Base-by-base conservation (phyloP, 2,888 invertebrate genomes). In the Lysandra coridon region DNA sequence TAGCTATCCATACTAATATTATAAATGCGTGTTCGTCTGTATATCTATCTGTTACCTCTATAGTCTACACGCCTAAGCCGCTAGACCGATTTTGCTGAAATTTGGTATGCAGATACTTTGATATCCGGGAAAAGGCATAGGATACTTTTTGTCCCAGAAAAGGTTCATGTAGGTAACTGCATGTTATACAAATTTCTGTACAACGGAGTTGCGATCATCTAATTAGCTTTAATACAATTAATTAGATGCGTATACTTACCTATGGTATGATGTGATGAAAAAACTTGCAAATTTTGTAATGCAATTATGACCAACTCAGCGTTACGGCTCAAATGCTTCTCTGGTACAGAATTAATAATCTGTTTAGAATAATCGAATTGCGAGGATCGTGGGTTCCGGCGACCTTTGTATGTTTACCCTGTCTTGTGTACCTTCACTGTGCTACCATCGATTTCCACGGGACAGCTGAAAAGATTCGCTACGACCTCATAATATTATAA, bases 231-330 rank as follows among this genome's bases (percentile, higher is more conserved):
- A 40, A 40, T 40, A 5, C 5, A 33, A 33, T 17, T 17, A 57
- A 17, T 17, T 57, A n/a, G 4, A n/a, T n/a, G 57, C 23, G 23
- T 23, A 23, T 23, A 23, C 23, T 23, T 7, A 12, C 12, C 49
- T 49, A 49, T 49, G 14, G 0, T 14, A 53, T 53, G 88, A 88
- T 86, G 86, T 86, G 87, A 88, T 88, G 86, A 87, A 87, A 86
- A 40, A 82, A 85, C 84, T 86, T 85, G 85, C 83, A 87, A 88
- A 88, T 89, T 87, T 87, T 87, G 88, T 89, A 89, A 87, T 86
- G 86, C 87, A 87, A 87, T 88, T 87, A 88, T 87, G 87, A 88
- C 85, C 84, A 84, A 85, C 86, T 86, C 86, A 84, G 83, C 30
- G 23, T 23, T 84, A 82, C 83, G 83, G 82, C 84, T 82, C 82